Evolutionary conservation across 2,113 vertebrate species (phyloP).

Genomic region (Plectropomus leopardus): DNA sequence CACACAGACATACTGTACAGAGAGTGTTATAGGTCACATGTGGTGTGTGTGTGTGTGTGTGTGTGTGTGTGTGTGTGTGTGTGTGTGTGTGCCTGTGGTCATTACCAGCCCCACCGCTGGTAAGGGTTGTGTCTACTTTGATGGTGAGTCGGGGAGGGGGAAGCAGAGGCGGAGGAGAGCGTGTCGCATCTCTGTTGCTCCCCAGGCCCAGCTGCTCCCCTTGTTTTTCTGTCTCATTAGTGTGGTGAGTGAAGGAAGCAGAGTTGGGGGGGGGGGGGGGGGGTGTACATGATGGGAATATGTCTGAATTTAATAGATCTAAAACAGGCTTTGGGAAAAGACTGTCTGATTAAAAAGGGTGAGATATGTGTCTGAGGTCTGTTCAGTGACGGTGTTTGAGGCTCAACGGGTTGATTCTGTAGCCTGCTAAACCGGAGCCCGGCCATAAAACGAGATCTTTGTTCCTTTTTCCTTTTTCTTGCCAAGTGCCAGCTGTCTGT

Average conservation of each 20-base stretch:
- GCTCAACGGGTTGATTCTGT: neutral
- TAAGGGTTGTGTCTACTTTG: constrained; percentile 68
- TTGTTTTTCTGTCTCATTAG: constrained; percentile 79
- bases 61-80: constrained; percentile 27
- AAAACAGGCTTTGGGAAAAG: constrained; percentile 42
- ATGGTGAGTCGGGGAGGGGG: constrained; percentile 45
- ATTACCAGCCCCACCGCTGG: constrained; percentile 72
- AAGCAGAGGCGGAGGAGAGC: constrained; percentile 15
- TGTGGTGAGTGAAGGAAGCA: constrained; percentile 66
- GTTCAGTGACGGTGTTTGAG: constrained; percentile 33
- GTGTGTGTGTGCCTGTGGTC: constrained; percentile 42
- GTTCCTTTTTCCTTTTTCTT: neutral
- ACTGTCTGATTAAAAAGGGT: constrained; percentile 42
- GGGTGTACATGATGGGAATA: constrained; percentile 56
- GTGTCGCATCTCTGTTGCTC: constrained; percentile 68
- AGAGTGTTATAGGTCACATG: constrained; percentile 60
- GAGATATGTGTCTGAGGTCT: constrained; percentile 40
- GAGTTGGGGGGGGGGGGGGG: constrained; percentile 3
- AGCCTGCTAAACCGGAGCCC: constrained; percentile 5
- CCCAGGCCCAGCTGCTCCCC: constrained; percentile 77
- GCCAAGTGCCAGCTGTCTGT: neutral
- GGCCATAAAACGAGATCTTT: neutral
- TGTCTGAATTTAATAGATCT: constrained; percentile 64
- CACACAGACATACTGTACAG: constrained; percentile 25
- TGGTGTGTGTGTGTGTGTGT: constrained; percentile 19